Evolutionary conservation across 2,113 vertebrate genomes (phyloP), one percentile per base, ranked within the genome.

Genomic region (Clarias magur): DNA sequence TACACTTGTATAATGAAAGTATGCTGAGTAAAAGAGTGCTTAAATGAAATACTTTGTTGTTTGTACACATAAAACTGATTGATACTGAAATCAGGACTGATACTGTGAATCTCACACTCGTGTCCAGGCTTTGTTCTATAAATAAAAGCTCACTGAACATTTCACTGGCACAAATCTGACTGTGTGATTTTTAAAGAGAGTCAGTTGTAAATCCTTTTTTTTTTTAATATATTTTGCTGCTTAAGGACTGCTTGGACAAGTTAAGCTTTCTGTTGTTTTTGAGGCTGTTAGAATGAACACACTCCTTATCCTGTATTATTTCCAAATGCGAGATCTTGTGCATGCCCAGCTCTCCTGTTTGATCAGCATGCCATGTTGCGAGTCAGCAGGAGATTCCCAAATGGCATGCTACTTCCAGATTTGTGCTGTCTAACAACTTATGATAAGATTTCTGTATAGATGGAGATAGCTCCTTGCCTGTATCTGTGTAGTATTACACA

Each of bases 321-420:
- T 70, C 27, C 27, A 70, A 70, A 70, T 70, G 67, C 34, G 67
- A 70, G 67, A 70, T 19, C 27, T 30, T 70, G 67, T 70, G 27
- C 67, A 68, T 34, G 27, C 67, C 30, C 30, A 70, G 30, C 27
- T 17, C 27, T 70, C 65, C 65, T 30, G 65, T 30, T 30, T 34
- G 67, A 70, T 17, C 30, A 34, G 30, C 30, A 34, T 3, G 16
- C 67, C 67, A 70, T 34, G 67, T 70, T 70, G 67, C 67, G 17
- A 70, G 34, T 70, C 67, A 38, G 30, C 67, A 70, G 27, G 67
- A 70, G 67, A 70, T 68, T 68, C 30, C 65, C 65, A 68, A 68
- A 68, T 16, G n/a, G n/a, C 65, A 34, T 70, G 67, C 8, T 70
- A 70, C 67, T 17, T 27, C 16, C 27, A 70, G 34, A 70, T 70